Percentiles rank a stretch among this genome's conserved stretches.
These are phyloP conservation scores for Biston betularia DNA, from an alignment of 2,888 invertebrate genomes.

Conservation along the genomic window DNA sequence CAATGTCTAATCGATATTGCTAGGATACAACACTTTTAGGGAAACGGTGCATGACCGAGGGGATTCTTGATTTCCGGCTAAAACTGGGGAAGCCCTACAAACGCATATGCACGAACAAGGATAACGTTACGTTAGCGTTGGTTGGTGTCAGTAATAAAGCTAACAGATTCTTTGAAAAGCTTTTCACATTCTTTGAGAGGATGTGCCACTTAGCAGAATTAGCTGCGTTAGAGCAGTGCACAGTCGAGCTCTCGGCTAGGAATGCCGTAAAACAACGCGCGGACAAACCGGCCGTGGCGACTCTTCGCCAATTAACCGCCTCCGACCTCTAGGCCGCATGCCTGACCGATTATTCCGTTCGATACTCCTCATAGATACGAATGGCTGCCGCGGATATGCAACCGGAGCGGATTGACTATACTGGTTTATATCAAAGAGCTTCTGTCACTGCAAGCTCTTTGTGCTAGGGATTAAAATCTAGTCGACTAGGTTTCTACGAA, in stretches of 20 bases:
- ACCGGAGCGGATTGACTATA: slow-evolving; percentile 25
- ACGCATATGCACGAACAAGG: slow-evolving; percentile 44
- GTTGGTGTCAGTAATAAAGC: slow-evolving; percentile 26
- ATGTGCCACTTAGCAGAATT: slow-evolving; percentile 53
- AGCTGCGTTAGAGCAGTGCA: slow-evolving; percentile 49
- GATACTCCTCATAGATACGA: slow-evolving; percentile 68
- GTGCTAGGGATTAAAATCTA: background rate
- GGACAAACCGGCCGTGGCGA: slow-evolving; percentile 74
- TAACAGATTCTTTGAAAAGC: slow-evolving; percentile 30
- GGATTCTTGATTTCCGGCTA: slow-evolving; percentile 79
- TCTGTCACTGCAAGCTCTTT: slow-evolving; percentile 6
- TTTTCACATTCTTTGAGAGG: slow-evolving; percentile 38
- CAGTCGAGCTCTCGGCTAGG: slow-evolving; percentile 59
- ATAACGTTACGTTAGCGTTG: slow-evolving; percentile 37
- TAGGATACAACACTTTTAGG: slow-evolving; percentile 75
- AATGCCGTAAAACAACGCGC: slow-evolving; percentile 77
- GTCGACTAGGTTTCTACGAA: background rate
- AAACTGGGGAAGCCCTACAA: slow-evolving; percentile 66
- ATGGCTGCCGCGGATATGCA: slow-evolving; percentile 35
- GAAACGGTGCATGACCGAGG: slow-evolving; percentile 60
- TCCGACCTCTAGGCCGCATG: slow-evolving; percentile 75
- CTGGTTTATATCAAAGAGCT: slow-evolving; percentile 25
- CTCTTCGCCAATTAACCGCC: slow-evolving; percentile 83
- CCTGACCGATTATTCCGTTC: slow-evolving; percentile 59
- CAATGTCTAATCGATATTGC: slow-evolving; percentile 73